Base-by-base conservation (phyloP, 1,140 invertebrate genomes). In the Papilio xuthus region DNA sequence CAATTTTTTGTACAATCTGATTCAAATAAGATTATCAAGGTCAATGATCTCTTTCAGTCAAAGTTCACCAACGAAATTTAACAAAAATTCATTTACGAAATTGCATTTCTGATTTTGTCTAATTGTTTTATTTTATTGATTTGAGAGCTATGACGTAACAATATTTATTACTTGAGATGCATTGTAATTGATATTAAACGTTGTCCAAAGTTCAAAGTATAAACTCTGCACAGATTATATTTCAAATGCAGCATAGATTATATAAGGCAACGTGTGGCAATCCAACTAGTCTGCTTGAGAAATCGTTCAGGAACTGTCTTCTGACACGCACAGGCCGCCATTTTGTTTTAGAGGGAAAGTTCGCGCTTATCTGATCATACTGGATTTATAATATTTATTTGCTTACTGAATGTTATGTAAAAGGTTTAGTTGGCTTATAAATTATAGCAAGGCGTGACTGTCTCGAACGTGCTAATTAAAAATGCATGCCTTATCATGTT, bases 301-400 rank as follows among this genome's bases (percentile, higher is more conserved):
- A 78, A 82, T 73, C 71, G 71, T 53, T 28, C 41, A 72, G 32
- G 71, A 77, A 82, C 78, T 78, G 32, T 56, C 56, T 20, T 53
- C 47, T 50, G 72, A 67, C 81, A 82, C 77, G 81, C 81, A 23
- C 77, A 10, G 47, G 69, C 70, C 42, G 50, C 79, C 78, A 79
- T 80, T 77, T 69, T 47, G 47, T 53, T 73, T 50, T 42, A 42
- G 37, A 20, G 71, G 41, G 71, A 73, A 73, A 73, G 71, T 73
- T 73, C 41, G 37, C 20, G 15, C 13, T 47, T 73, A 73, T 73
- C 71, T 47, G 71, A 73, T 73, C 71, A 44, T 32, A 44, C 70
- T 37, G 70, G 15, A 47, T 47, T 44, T 73, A 71, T 44, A n/a
- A 23, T 41, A 42, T 72, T 72, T 72, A 44, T 72, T 72, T 72